Evolutionary conservation across 2,888 invertebrate species (phyloP).

Genomic region (Crocallis elinguaria): DNA sequence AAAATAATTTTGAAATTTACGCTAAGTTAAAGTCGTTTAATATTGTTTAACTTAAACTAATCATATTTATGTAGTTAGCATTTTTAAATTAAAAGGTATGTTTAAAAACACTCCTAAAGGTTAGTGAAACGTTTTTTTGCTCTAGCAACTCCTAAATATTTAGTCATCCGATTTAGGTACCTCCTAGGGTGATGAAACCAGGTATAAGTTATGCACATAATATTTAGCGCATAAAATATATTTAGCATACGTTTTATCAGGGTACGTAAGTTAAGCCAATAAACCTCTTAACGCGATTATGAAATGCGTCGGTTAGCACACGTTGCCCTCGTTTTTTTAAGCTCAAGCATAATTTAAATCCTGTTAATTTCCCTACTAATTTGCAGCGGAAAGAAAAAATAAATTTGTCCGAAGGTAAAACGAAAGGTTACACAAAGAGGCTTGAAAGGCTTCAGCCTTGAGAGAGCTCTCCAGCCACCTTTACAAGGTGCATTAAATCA

Average conservation of each 20-base stretch:
- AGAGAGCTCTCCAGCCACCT: constrained; percentile 8
- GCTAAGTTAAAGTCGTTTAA: too few relatives aligned
- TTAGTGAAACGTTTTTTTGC: too few relatives aligned
- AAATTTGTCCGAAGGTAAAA: not conserved
- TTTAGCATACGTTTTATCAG: constrained; percentile 6
- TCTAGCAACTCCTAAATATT: too few relatives aligned
- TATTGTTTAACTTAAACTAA: too few relatives aligned
- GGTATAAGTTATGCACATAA: not conserved
- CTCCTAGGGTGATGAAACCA: too few relatives aligned
- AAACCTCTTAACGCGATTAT: constrained; percentile 39
- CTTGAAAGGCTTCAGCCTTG: too few relatives aligned
- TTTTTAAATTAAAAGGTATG: too few relatives aligned
- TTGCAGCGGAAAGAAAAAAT: not conserved
- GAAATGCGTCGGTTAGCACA: constrained; percentile 34
- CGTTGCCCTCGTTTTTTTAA: constrained; percentile 34
- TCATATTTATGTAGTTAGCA: too few relatives aligned
- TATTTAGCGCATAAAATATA: not conserved
- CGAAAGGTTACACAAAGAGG: too few relatives aligned
- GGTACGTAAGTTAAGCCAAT: constrained; percentile 31
- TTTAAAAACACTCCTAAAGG: too few relatives aligned
- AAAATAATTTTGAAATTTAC: too few relatives aligned
- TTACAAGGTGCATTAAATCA: constrained; percentile 29
- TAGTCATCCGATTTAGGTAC: too few relatives aligned
- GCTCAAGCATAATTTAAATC: constrained; percentile 26
- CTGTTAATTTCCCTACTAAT: constrained; percentile 25